Conservation (phyloP, 2,888 invertebrate genomes). For the Oscheius sp. region DNA sequence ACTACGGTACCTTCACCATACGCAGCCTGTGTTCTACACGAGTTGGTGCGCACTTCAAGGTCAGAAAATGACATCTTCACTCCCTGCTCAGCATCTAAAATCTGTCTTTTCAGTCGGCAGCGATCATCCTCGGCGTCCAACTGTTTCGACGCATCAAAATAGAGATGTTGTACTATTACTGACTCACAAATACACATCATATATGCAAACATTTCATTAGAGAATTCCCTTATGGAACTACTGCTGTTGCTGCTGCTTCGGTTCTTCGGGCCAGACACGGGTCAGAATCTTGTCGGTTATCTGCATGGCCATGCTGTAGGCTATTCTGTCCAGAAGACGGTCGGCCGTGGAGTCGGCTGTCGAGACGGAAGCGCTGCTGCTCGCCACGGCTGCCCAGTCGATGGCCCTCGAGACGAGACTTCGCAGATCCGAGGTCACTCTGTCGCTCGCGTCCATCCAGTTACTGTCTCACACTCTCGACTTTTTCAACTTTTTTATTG, state of each 20-base stretch:
- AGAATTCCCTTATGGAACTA: neutral
- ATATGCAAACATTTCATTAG: neutral
- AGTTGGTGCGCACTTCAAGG: too few species aligned
- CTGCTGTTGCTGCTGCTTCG: too few species aligned
- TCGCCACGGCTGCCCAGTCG: neutral
- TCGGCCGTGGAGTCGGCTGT: neutral
- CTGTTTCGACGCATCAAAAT: conserved; percentile 62
- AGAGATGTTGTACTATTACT: conserved; percentile 67
- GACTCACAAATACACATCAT: conserved; percentile 42
- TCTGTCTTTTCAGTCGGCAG: conserved; percentile 51
- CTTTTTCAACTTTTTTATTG: too few species aligned
- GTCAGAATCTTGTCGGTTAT: conserved; percentile 14
- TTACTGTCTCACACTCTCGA: too few species aligned
- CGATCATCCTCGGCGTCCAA: conserved; percentile 53
- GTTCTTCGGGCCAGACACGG: neutral
- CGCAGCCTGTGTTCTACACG: too few species aligned
- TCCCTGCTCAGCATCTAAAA: too few species aligned
- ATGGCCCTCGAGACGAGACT: conserved; percentile 5
- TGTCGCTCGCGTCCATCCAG: neutral
- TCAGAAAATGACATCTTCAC: neutral
- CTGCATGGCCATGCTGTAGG: conserved; percentile 1
- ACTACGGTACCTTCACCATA: too few species aligned
- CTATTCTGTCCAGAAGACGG: neutral
- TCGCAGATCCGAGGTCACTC: conserved; percentile 1
- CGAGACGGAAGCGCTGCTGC: neutral